These are phyloP conservation scores for Agonopterix alstromeriana DNA, from an alignment of 2,888 invertebrate genomes.

Conservation along the genomic window DNA sequence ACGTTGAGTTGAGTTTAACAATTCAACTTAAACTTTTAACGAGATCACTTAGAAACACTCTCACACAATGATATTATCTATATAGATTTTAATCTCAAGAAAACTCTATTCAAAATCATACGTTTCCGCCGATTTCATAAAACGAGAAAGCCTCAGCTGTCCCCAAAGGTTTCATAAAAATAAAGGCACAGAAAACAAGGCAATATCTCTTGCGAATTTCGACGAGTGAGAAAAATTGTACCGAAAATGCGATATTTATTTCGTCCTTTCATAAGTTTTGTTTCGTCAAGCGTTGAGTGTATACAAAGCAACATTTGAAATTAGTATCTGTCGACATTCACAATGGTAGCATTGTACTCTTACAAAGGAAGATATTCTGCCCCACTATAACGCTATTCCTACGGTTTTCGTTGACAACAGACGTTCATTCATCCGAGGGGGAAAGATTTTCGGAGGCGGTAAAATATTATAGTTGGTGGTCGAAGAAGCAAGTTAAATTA, in stretches of 20 bases:
- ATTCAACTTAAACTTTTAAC: too few relatives aligned
- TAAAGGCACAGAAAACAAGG: conserved; percentile 17
- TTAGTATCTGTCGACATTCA: conserved; percentile 56
- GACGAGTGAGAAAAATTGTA: conserved; percentile 10
- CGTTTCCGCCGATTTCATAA: not conserved
- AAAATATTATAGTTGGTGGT: not conserved
- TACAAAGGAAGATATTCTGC: conserved; percentile 41
- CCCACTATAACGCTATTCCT: conserved; percentile 46
- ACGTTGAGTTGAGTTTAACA: too few relatives aligned
- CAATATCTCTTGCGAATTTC: conserved; percentile 10
- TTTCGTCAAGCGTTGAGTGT: conserved; percentile 25
- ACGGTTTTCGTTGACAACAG: conserved; percentile 32
- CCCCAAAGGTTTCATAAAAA: conserved; percentile 16
- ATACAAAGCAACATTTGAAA: conserved; percentile 44
- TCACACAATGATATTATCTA: too few relatives aligned
- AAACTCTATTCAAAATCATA: too few relatives aligned
- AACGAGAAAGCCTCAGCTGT: conserved; percentile 7
- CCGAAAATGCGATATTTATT: conserved; percentile 20
- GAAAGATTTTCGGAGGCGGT: not conserved
- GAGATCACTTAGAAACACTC: too few relatives aligned
- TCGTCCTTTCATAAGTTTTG: conserved; percentile 25
- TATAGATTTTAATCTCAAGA: too few relatives aligned
- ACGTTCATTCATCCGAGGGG: conserved; percentile 34
- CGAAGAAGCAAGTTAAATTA: too few relatives aligned
- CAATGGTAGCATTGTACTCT: conserved; percentile 45